A percentile compares a stretch with the other conserved stretches of the same genome.
Conservation (phyloP, 2,797 vertebrate genomes). For the Enteromius mattozi region DNA sequence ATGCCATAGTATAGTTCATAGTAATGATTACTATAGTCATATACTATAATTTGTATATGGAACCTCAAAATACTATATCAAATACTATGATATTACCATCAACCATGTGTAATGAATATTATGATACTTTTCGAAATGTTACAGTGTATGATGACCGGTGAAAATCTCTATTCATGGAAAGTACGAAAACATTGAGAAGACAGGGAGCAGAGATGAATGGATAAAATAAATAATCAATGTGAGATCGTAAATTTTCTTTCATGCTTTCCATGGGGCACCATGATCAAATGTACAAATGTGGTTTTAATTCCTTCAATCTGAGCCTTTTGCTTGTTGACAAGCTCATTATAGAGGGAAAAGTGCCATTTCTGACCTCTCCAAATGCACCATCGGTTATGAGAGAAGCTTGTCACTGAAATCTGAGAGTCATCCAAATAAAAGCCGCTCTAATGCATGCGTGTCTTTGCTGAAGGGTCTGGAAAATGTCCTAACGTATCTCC, state of each 20-base stretch:
- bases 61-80: not conserved
- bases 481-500: not conserved
- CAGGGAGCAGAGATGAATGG: constrained; percentile 52
- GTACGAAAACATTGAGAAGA: not conserved
- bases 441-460: not conserved
- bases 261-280: constrained; percentile 65
- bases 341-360: constrained; percentile 73
- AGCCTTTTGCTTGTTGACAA: constrained; percentile 76
- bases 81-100: not conserved
- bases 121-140: not conserved
- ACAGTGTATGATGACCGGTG: not conserved
- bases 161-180: constrained; percentile 9
- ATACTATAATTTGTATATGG: not conserved
- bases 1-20: no score
- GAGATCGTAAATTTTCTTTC: constrained; percentile 70
- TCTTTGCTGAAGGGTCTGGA: not conserved
- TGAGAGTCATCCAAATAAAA: not conserved
- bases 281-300: constrained; percentile 78
- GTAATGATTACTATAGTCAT: not conserved
- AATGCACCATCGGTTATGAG: not conserved
- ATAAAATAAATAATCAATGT: constrained; percentile 64
- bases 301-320: constrained; percentile 79
- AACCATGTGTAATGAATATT: not conserved
- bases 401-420: not conserved
- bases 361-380: constrained; percentile 5